Conservation (phyloP, 2,888 invertebrate genomes). For the Leucania comma region DNA sequence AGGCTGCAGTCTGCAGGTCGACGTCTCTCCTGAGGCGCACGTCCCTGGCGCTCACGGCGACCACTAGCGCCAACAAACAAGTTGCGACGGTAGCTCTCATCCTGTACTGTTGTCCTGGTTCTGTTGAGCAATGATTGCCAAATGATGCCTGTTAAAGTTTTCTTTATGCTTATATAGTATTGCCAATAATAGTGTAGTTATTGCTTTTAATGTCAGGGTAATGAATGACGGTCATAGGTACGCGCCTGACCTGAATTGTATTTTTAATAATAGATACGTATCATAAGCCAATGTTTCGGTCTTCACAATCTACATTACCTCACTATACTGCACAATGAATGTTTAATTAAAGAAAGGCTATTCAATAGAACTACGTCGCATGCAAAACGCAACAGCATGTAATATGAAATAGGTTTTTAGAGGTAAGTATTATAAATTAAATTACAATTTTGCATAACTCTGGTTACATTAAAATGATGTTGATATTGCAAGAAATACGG, state of each 20-base stretch:
- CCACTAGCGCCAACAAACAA: conserved; percentile 84
- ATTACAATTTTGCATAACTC: not conserved
- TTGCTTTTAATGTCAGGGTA: conserved; percentile 88
- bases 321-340: conserved; percentile 24
- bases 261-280: conserved; percentile 67
- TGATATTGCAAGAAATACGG: not conserved
- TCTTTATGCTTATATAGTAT: conserved; percentile 88
- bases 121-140: conserved; percentile 85
- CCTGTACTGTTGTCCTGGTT: conserved; percentile 76
- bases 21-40: conserved; percentile 84
- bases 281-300: conserved; percentile 51
- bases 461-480: not conserved
- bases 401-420: not conserved
- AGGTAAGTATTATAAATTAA: not conserved
- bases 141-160: conserved; percentile 87
- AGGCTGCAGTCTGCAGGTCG: conserved; percentile 89
- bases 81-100: conserved; percentile 81
- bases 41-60: conserved; percentile 86
- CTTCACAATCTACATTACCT: conserved; percentile 26
- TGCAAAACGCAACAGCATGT: not conserved
- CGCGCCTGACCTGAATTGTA: conserved; percentile 82
- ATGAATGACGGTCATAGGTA: conserved; percentile 82
- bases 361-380: conserved; percentile 6
- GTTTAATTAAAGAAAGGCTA: conserved; percentile 29
- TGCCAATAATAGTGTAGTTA: conserved; percentile 81